Base-by-base conservation (phyloP, 1,140 invertebrate genomes). In the Sarcophaga bullata region DNA sequence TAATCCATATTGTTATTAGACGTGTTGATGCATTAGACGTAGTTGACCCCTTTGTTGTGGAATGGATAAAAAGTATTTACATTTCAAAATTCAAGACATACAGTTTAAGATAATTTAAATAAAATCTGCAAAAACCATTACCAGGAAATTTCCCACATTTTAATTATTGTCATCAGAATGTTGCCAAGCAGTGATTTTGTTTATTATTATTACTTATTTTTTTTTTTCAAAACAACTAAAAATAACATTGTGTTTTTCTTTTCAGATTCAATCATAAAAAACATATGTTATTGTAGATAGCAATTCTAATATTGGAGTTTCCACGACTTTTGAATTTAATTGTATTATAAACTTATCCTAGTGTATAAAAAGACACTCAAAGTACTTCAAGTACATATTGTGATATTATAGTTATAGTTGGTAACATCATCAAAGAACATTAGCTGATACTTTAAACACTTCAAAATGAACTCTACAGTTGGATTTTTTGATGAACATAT, bases 401-500 rank as follows among this genome's bases (percentile, higher is more conserved):
- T 68, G 62, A 68, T 68, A 68, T 68, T 68, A 68, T 52, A 68
- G 17, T 68, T 68, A 19, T 25, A 68, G 54, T 58, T 58, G 25
- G 1, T 58, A 58, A n/a, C 54, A n/a, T n/a, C 25, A 37, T 37
- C 58, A 17, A 76, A n/a, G 15, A 78, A 78, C 48, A 68, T 37
- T 25, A 72, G 6, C 11, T 4, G 62, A 19, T 25, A 72, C 10
- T 15, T 11, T 5, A 54, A 54, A 15, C 46, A 78, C n/a, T 17
- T 17, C 48, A 82, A 81, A 54, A 90, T 86, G 86, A 85, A 84
- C 84, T 83, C 81, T 25, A 87, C 83, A 76, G 86, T 83, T 81
- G 84, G 80, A 76, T 88, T 88, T 81, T 87, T 90, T 47, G 89
- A 90, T 50, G 89, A 89, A 47, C 88, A 89, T 25, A 85, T 90